Base-by-base conservation (phyloP, 2,797 vertebrate species). In the Orientallactaga sibirica region DNA sequence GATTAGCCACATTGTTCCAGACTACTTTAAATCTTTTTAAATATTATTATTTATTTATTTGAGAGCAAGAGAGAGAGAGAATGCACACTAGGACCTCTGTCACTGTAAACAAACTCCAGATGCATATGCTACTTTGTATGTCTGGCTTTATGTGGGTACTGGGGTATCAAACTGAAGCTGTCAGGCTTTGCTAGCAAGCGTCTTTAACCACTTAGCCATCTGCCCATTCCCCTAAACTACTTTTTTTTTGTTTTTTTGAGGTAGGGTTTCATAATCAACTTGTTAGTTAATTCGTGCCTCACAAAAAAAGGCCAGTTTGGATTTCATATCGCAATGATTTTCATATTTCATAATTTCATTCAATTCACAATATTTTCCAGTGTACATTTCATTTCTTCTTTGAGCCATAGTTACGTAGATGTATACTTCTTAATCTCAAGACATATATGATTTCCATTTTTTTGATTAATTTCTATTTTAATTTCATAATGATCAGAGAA, bases 401-500 rank as follows among this genome's bases (percentile, higher is more conserved):
- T 88, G 22, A 86, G 55, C 8, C 77, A 29, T 70, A 77, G 14
- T 66, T 71, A 92, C 66, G 76, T 85, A 71, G 29, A 88, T 80
- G 62, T 83, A 37, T n/a, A 71, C 77, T 43, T 88, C 70, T 76
- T 79, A 70, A 71, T 66, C 85, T 91, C 62, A 80, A 80, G 91
- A 75, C 22, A 86, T 58, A 48, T 43, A 20, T 8, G 73, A 91
- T 62, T 75, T 67, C 22, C 25, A 76, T 15, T 48, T 92, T 85
- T 48, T 41, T 33, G 27, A 4, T 48, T 58, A 81, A n/a, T 48
- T 84, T 90, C 24, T 76, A 85, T 4, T 41, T 80, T 90, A 64
- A 92, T 88, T 88, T 91, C 74, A 79, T 29, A 79, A 76, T 29
- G 27, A 9, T 55, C 77, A 90, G 52, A 94, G 43, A 88, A 67